A percentile compares a stretch with the other conserved stretches of the same genome.
Conservation (phyloP, 2,888 invertebrate genomes). For the Globia sparganii region DNA sequence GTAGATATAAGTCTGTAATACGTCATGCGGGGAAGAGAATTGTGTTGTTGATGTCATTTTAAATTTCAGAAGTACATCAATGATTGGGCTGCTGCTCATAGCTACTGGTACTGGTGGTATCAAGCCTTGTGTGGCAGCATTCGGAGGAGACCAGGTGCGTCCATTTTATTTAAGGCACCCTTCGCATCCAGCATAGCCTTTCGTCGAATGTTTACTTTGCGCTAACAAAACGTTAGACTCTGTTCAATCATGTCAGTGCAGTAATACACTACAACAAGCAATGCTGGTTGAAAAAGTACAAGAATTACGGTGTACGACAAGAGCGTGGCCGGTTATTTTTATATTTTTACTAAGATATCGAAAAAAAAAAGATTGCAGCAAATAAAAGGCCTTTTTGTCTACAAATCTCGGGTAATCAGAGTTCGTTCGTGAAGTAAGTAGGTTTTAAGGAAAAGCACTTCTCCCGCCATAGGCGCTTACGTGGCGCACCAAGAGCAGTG, state of each 20-base stretch:
- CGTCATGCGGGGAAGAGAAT: background rate
- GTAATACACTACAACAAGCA: background rate
- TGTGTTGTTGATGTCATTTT: background rate
- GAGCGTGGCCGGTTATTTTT: too few relatives aligned
- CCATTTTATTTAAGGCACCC: background rate
- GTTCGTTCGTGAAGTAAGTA: background rate
- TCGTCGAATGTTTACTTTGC: background rate
- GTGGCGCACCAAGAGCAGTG: too few relatives aligned
- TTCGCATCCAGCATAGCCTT: background rate
- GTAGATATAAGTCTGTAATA: background rate
- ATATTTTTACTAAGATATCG: too few relatives aligned
- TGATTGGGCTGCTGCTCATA: constrained; percentile 91
- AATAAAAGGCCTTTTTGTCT: background rate
- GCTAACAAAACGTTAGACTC: background rate
- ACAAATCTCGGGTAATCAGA: background rate
- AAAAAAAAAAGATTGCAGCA: too few relatives aligned
- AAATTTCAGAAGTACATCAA: constrained; percentile 87
- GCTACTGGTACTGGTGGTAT: constrained; percentile 96
- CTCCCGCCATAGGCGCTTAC: too few relatives aligned
- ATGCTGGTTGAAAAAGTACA: background rate
- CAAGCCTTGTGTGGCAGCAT: constrained; percentile 96
- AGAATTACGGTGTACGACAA: too few relatives aligned
- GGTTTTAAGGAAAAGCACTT: background rate
- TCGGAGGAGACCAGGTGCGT: constrained; percentile 94
- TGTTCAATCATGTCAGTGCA: background rate